Evolutionary conservation across 2,888 invertebrate genomes (phyloP).

Genomic region (Agrochola lychnidis): DNA sequence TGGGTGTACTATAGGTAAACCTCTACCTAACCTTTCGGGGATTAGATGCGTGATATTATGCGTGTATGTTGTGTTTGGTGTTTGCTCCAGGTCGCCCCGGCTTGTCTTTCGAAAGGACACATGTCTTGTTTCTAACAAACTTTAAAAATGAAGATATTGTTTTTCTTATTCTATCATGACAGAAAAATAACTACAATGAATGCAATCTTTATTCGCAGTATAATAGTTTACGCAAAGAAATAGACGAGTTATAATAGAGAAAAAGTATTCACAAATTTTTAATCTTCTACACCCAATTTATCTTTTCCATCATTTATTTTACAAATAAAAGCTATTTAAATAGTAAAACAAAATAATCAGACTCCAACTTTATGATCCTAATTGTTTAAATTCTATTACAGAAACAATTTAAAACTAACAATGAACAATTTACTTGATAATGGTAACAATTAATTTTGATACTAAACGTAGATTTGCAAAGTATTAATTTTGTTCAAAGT

Average conservation of each 20-base stretch:
- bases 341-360: conserved; percentile 4
- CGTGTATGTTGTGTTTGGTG: no score
- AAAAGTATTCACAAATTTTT: not conserved
- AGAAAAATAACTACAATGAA: not conserved
- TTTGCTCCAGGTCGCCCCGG: no score
- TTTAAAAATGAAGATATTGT: not conserved
- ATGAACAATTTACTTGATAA: conserved; percentile 41
- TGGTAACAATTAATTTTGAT: conserved; percentile 27
- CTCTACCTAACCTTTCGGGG: no score
- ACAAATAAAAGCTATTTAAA: conserved; percentile 20
- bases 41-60: no score
- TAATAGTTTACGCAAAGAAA: not conserved
- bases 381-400: conserved; percentile 28
- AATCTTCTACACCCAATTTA: not conserved
- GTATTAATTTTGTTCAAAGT: conserved; percentile 22
- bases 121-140: not conserved
- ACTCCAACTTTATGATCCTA: not conserved
- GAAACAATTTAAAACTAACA: conserved; percentile 40
- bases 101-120: not conserved
- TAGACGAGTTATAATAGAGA: not conserved
- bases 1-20: no score
- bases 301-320: not conserved
- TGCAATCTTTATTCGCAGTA: not conserved
- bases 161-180: not conserved
- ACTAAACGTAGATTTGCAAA: conserved; percentile 23